These are phyloP conservation scores for Phortica okadai DNA, from an alignment of 2,888 invertebrate genomes.

Conservation along the genomic window DNA sequence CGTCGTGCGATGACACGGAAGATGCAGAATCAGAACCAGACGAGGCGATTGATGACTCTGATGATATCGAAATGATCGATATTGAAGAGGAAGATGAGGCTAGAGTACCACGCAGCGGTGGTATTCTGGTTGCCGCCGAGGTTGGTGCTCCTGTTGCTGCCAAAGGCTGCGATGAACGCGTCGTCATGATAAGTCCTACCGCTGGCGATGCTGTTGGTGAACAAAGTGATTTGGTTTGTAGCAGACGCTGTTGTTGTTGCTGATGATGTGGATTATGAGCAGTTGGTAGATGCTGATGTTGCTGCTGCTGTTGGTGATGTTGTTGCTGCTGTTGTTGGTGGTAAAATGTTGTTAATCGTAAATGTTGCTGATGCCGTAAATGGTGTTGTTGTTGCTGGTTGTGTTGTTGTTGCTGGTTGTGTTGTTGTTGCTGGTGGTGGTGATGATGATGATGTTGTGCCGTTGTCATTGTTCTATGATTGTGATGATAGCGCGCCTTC, in stretches of 20 bases:
- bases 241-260: conserved; percentile 50
- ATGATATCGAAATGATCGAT: conserved; percentile 74
- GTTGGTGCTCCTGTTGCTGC: conserved; percentile 32
- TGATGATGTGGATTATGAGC: conserved; percentile 27
- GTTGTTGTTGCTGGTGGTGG: conserved; percentile 22
- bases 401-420: conserved; percentile 5
- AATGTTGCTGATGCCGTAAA: conserved; percentile 28
- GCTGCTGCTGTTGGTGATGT: conserved; percentile 47
- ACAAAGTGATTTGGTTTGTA: conserved; percentile 47
- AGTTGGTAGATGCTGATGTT: neutral
- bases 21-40: conserved; percentile 41
- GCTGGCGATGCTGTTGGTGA: neutral
- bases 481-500: conserved; percentile 6
- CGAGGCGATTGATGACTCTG: conserved; percentile 70
- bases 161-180: neutral
- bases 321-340: conserved; percentile 48
- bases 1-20: neutral
- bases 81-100: conserved; percentile 68
- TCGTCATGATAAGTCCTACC: too few species aligned
- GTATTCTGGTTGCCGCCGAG: conserved; percentile 43
- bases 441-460: conserved; percentile 50
- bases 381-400: conserved; percentile 52
- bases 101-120: conserved; percentile 56
- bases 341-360: neutral
- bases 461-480: conserved; percentile 49